A percentile compares a stretch with the other conserved stretches of the same genome.
Evolutionary conservation across 2,113 vertebrate genomes (phyloP).

Genomic region (Sinocyclocheilus anophthalmus): DNA sequence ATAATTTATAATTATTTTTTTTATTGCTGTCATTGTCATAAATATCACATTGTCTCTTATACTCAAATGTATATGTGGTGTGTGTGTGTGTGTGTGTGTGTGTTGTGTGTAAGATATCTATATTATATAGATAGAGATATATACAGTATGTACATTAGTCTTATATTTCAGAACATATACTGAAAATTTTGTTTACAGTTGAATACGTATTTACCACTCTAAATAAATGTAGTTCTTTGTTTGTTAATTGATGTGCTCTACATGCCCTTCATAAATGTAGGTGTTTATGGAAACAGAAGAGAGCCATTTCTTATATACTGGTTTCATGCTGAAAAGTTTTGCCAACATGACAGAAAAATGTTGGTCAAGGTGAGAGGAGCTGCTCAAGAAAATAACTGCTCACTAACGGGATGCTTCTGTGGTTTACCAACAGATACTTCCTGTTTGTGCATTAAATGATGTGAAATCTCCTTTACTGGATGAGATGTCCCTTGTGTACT

Average conservation of each 20-base stretch:
- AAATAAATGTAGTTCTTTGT: background rate
- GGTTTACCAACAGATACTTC: conserved; percentile 30
- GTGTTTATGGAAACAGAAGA: background rate
- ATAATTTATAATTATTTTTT: too few species aligned
- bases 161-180: too few species aligned
- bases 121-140: too few species aligned
- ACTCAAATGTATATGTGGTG: too few species aligned
- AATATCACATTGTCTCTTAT: too few species aligned
- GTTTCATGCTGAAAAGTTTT: background rate
- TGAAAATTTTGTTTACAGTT: too few species aligned
- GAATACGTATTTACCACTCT: too few species aligned
- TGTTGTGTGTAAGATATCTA: too few species aligned
- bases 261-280: background rate
- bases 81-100: too few species aligned
- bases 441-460: conserved; percentile 32
- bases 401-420: conserved; percentile 8
- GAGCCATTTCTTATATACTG: background rate
- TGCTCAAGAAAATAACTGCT: conserved; percentile 1
- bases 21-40: too few species aligned
- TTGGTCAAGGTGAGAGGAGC: conserved; percentile 23
- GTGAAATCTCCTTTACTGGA: conserved; percentile 26
- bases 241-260: background rate
- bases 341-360: background rate
- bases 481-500: conserved; percentile 6
- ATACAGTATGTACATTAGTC: too few species aligned